phyloP scores from a whole-genome alignment of 2,797 vertebrate genomes.

The Poeciliopsis infans region DNA sequence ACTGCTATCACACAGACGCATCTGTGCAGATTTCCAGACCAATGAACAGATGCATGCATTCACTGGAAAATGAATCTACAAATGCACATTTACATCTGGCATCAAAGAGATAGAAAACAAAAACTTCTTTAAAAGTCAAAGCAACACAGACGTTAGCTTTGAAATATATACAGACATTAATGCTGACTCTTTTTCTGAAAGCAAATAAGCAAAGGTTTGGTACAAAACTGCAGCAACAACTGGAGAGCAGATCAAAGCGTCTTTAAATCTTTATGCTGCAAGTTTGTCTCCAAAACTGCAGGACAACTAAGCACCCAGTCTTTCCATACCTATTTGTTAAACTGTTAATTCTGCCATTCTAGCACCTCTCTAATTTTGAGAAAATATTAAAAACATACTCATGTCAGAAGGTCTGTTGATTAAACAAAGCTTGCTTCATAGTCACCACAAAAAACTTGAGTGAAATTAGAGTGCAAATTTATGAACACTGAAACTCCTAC shows the following conservation, averaged over 20 bases:
- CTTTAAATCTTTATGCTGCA: no score
- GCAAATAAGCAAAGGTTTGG: background rate
- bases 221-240: background rate
- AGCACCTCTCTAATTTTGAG: background rate
- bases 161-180: background rate
- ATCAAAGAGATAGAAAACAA: background rate
- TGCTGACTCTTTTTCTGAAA: background rate
- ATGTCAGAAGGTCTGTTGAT: background rate
- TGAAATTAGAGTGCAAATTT: background rate
- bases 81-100: background rate
- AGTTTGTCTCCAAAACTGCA: background rate
- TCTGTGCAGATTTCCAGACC: background rate
- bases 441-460: background rate
- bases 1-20: background rate
- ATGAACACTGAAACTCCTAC: background rate
- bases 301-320: background rate
- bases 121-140: background rate
- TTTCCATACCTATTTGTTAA: no score
- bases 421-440: background rate
- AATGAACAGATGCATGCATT: background rate
- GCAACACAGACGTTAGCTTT: background rate
- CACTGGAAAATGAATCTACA: background rate
- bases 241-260: background rate
- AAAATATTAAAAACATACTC: background rate
- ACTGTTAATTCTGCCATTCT: background rate